A percentile compares a stretch with the other conserved stretches of the same genome.
Evolutionary conservation across 2,888 invertebrate genomes (phyloP).

Genomic region (Eilema griseolum): DNA sequence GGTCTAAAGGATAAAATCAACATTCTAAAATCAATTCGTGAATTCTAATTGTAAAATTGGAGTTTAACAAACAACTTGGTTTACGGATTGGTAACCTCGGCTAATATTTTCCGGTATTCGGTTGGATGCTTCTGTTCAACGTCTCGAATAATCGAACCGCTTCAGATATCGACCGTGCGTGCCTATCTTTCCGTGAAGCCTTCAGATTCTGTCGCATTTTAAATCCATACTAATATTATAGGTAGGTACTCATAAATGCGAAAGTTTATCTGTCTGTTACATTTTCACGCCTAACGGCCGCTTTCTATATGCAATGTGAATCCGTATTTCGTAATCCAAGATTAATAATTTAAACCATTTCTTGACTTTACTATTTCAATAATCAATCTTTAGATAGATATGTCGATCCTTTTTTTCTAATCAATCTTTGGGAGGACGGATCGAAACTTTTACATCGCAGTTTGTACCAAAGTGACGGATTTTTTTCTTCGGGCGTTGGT

Average conservation of each 20-base stretch:
- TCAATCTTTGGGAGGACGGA: too few relatives aligned
- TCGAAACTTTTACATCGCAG: too few relatives aligned
- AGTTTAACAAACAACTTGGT: slow-evolving; percentile 7
- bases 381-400: too few relatives aligned
- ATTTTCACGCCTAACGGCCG: too few relatives aligned
- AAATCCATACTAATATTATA: neutral
- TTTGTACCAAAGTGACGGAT: too few relatives aligned
- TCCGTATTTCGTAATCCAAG: too few relatives aligned
- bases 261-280: too few relatives aligned
- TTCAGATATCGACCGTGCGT: slow-evolving; percentile 5
- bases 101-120: slow-evolving; percentile 14
- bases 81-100: slow-evolving; percentile 17
- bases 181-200: neutral
- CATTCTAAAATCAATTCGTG: slow-evolving; percentile 2
- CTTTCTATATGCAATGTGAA: too few relatives aligned
- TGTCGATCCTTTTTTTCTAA: too few relatives aligned
- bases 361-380: too few relatives aligned
- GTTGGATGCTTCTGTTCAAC: slow-evolving; percentile 15
- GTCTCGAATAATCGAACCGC: slow-evolving; percentile 22
- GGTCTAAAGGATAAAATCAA: neutral
- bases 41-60: slow-evolving; percentile 2
- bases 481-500: too few relatives aligned
- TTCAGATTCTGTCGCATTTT: neutral
- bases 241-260: neutral
- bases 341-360: too few relatives aligned